Evolutionary conservation across 2,113 vertebrate genomes (phyloP), one percentile per base, ranked within the genome.

Genomic region (Sarotherodon lohbergeri): DNA sequence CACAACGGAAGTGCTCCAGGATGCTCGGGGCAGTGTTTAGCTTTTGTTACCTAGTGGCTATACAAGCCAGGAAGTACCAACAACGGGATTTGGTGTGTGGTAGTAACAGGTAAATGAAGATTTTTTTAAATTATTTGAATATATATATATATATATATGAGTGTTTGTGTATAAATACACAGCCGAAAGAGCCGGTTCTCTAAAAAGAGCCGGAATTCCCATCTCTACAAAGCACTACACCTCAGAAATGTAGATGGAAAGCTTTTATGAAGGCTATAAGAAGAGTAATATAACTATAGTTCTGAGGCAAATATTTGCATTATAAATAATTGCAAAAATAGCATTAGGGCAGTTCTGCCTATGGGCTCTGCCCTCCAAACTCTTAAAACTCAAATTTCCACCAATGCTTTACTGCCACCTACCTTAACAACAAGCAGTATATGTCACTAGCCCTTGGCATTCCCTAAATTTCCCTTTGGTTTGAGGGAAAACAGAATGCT

Each of bases 381-480:
- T 27, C 24, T 27, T 27, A 27, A 56, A 57, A 57, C 57, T 61
- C 57, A 61, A 32, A 16, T 32, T 61, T 16, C 8, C 27, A 61
- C 57, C 57, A 39, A n/a, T 8, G 61, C 61, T 66, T 66, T n/a
- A 39, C 17, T 12, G 4, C 19, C 11, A 68, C 34, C 19, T 39
- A 22, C 63, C 6, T 68, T 39, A 79, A 56, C 55, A 57, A 59
- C 63, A 2, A 82, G 57, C 68, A 46, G 59, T 54, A 79, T 17
- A 24, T 52, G 57, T 92, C 85, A 90, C 63, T 86, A 73, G 76
- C 88, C 76, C 22, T 66, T 17, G 5, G 43, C 87, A 6, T 84
- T 76, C 46, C 27, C 29, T 22, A 57, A 85, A 85, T 48, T 16
- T n/a, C 63, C 57, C 86, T 88, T 86, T 93, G 82, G 87, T 88